Conservation (phyloP, 1,140 invertebrate species). For the Tetramorium simillimum region DNA sequence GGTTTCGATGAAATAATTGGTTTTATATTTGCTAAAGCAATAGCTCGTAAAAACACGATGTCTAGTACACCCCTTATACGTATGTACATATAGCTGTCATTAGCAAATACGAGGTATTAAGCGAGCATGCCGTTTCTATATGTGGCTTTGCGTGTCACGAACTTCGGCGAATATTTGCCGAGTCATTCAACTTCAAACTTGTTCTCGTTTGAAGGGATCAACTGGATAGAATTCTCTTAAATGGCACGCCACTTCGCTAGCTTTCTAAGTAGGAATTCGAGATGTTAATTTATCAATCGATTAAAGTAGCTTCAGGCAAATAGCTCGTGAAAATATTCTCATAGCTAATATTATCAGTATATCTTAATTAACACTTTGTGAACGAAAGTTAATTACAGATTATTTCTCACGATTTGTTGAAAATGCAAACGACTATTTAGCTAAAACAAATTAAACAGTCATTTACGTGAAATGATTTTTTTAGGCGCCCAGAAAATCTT, state of each 20-base stretch:
- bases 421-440: background rate
- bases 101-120: background rate
- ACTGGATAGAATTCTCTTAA: slow-evolving; percentile 19
- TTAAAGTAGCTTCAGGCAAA: background rate
- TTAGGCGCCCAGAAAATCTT: slow-evolving; percentile 88
- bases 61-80: background rate
- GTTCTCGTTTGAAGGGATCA: slow-evolving; percentile 35
- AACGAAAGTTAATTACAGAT: background rate
- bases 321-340: slow-evolving; percentile 9
- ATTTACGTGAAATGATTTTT: slow-evolving; percentile 34
- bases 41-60: background rate
- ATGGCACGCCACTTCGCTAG: slow-evolving; percentile 35
- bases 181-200: slow-evolving; percentile 69
- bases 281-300: slow-evolving; percentile 25
- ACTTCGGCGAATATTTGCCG: slow-evolving; percentile 24
- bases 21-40: background rate
- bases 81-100: background rate
- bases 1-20: background rate
- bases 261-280: slow-evolving; percentile 20
- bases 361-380: background rate
- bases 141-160: slow-evolving; percentile 55
- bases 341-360: background rate
- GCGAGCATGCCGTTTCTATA: slow-evolving; percentile 7
- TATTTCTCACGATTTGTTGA: background rate
- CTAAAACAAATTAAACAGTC: background rate